Percentiles rank a stretch among this genome's conserved stretches.
Evolutionary conservation across 2,797 vertebrate species (phyloP).

Genomic region (Sebastes minor): DNA sequence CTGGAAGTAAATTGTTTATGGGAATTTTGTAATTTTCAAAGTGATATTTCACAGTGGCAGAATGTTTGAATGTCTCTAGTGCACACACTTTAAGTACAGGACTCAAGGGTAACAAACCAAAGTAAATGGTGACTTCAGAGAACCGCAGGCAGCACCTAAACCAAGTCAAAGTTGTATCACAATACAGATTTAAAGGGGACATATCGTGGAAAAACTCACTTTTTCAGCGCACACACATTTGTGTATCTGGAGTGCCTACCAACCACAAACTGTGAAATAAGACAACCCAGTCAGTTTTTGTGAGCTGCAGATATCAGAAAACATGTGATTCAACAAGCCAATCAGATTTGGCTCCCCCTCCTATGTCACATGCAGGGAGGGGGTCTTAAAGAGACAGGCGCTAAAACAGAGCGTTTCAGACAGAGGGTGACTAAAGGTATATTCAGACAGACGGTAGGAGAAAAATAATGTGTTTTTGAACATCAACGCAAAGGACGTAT

Average conservation of each 20-base stretch:
- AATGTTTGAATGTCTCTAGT: not conserved
- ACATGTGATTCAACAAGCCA: not conserved
- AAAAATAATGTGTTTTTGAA: not conserved
- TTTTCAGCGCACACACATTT: fast-evolving
- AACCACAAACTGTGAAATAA: not conserved
- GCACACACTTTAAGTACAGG: not conserved
- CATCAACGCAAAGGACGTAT: too few species aligned
- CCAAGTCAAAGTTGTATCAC: not conserved
- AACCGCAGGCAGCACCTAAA: not conserved
- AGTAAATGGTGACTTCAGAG: not conserved
- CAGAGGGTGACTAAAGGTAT: too few species aligned
- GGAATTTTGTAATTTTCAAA: not conserved
- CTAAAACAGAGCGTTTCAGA: not conserved
- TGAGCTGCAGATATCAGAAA: too few species aligned
- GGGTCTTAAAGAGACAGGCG: not conserved
- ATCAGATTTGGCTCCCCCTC: not conserved
- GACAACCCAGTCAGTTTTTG: too few species aligned
- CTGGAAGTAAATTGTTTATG: not conserved
- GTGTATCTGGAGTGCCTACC: not conserved
- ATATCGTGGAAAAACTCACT: too few species aligned
- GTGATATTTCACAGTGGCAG: not conserved
- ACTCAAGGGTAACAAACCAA: not conserved
- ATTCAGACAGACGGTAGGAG: not conserved
- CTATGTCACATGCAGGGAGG: not conserved
- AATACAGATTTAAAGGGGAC: too few species aligned